These are phyloP conservation scores for Tinea trinotella DNA, from an alignment of 2,888 invertebrate species.

Conservation along the genomic window DNA sequence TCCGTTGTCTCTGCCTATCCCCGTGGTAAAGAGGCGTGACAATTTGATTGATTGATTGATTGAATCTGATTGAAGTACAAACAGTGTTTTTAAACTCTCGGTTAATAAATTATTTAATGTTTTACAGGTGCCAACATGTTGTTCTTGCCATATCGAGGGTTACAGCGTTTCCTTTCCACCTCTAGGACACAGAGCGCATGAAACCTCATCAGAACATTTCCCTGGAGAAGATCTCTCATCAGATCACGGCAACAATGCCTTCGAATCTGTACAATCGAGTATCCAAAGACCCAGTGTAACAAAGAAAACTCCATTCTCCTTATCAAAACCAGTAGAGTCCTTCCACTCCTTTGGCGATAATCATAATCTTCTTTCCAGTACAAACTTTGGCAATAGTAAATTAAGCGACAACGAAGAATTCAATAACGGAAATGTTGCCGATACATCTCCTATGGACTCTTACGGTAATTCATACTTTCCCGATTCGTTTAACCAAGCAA, in stretches of 20 bases:
- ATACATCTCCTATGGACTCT: constrained; percentile 47
- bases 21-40: no score
- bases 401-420: constrained; percentile 44
- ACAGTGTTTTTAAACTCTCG: background rate
- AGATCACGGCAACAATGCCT: constrained; percentile 58
- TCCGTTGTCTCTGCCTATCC: no score
- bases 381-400: constrained; percentile 41
- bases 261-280: constrained; percentile 56
- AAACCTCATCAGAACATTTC: constrained; percentile 66
- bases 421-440: constrained; percentile 27
- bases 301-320: constrained; percentile 46
- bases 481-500: constrained; percentile 59
- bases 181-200: constrained; percentile 64
- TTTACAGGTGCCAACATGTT: constrained; percentile 81
- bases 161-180: constrained; percentile 80
- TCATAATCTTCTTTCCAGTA: constrained; percentile 52
- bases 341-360: constrained; percentile 43
- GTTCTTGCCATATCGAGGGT: constrained; percentile 86
- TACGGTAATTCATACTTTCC: constrained; percentile 59
- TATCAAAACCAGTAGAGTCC: constrained; percentile 45
- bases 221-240: constrained; percentile 70
- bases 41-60: no score
- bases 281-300: constrained; percentile 45
- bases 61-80: background rate
- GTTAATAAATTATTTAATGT: background rate